Evolutionary conservation across 2,797 vertebrate species (phyloP).

Genomic region (Rallus crepitans): DNA sequence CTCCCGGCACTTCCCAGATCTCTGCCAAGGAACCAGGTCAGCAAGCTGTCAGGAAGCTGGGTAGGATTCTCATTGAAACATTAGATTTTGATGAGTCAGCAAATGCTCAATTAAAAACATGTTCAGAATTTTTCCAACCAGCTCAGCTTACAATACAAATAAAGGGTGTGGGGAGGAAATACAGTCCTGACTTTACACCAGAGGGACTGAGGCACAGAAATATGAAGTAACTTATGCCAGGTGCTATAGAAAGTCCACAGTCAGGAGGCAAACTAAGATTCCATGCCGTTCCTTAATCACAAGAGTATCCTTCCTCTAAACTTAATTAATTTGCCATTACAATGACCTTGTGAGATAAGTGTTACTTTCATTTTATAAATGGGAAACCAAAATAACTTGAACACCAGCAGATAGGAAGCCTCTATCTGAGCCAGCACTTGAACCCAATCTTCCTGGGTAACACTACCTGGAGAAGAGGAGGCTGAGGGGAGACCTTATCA

Average conservation of each 20-base stretch:
- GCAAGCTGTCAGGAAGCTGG: slow-evolving; percentile 54
- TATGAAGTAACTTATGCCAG: not conserved
- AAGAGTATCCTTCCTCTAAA: slow-evolving; percentile 12
- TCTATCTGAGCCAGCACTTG: not conserved
- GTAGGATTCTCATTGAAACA: slow-evolving; percentile 35
- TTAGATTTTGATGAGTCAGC: slow-evolving; percentile 55
- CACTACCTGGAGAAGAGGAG: too few relatives aligned
- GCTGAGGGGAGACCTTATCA: too few relatives aligned
- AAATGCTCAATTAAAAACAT: slow-evolving; percentile 48
- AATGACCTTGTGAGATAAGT: not conserved
- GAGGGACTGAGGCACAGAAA: not conserved
- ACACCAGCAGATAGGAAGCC: not conserved
- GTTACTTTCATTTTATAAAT: slow-evolving; percentile 20
- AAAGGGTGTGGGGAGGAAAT: slow-evolving; percentile 30
- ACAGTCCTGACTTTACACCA: slow-evolving; percentile 31
- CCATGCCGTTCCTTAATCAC: not conserved
- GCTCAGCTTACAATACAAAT: slow-evolving; percentile 34
- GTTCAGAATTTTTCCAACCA: slow-evolving; percentile 42
- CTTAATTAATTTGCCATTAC: slow-evolving; percentile 38
- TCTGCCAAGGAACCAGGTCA: slow-evolving; percentile 61
- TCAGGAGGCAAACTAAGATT: not conserved
- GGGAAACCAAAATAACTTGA: slow-evolving; percentile 21
- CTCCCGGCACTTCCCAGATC: slow-evolving; percentile 48
- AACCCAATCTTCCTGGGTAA: not conserved
- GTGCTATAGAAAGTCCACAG: not conserved